Evolutionary conservation across 2,888 invertebrate species (phyloP).

Genomic region (Craniophora ligustri): DNA sequence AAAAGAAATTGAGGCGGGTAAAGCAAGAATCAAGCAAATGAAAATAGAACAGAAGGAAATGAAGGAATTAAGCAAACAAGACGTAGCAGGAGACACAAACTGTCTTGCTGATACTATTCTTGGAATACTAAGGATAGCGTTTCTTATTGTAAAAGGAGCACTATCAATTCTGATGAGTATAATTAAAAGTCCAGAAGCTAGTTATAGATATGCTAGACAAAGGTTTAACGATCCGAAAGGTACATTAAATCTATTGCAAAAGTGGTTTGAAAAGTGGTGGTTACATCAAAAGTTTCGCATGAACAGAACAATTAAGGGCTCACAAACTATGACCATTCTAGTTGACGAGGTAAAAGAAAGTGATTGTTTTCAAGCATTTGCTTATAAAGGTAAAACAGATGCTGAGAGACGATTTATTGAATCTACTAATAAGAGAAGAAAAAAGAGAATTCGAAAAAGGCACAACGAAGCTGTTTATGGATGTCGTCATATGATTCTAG

Average conservation of each 20-base stretch:
- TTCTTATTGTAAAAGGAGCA: slow-evolving; percentile 27
- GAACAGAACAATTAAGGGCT: slow-evolving; percentile 57
- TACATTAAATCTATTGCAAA: slow-evolving; percentile 47
- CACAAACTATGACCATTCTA: slow-evolving; percentile 57
- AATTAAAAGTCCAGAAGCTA: slow-evolving; percentile 55
- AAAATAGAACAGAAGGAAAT: slow-evolving; percentile 48
- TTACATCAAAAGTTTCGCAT: slow-evolving; percentile 60
- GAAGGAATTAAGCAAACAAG: slow-evolving; percentile 42
- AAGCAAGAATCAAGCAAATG: slow-evolving; percentile 35
- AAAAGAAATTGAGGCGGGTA: slow-evolving; percentile 36
- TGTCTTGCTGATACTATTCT: slow-evolving; percentile 56
- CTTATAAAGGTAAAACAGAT: slow-evolving; percentile 59
- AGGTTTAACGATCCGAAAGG: slow-evolving; percentile 50
- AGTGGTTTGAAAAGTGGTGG: slow-evolving; percentile 50
- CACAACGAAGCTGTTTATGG: slow-evolving; percentile 55
- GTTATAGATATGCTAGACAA: slow-evolving; percentile 50
- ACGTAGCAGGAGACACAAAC: slow-evolving; percentile 52
- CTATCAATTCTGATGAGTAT: slow-evolving; percentile 27
- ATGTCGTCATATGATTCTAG: slow-evolving; percentile 64
- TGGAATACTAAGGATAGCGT: slow-evolving; percentile 51
- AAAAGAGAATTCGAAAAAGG: slow-evolving; percentile 58
- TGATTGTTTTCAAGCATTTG: slow-evolving; percentile 53
- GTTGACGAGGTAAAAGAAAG: slow-evolving; percentile 61
- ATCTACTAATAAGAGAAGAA: slow-evolving; percentile 43
- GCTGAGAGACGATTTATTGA: slow-evolving; percentile 51